These are phyloP conservation scores for Hippocampus zosterae DNA, from an alignment of 2,113 vertebrate genomes.

Conservation along the genomic window DNA sequence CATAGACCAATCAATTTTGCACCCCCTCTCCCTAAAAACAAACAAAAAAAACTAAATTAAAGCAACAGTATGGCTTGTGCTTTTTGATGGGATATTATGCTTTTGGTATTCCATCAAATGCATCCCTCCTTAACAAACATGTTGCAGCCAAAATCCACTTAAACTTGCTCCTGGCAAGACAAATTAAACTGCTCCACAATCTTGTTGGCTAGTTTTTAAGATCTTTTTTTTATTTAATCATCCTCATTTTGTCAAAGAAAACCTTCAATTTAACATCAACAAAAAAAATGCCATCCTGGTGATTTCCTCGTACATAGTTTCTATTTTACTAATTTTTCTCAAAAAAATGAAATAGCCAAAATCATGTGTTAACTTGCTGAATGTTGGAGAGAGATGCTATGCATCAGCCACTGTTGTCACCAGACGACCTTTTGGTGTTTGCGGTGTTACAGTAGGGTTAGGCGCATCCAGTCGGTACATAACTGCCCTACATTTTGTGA, in stretches of 20 bases:
- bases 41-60: constrained; percentile 27
- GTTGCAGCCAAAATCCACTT: constrained; percentile 57
- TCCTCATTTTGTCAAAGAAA: constrained; percentile 1
- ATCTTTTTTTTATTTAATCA: background rate
- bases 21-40: background rate
- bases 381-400: background rate
- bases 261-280: background rate
- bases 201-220: background rate
- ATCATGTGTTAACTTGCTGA: no score
- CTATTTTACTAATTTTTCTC: background rate
- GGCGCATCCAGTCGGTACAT: no score
- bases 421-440: no score
- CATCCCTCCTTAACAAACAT: background rate
- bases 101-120: background rate
- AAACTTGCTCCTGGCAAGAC: constrained; percentile 24
- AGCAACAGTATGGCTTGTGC: constrained; percentile 38
- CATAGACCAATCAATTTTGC: constrained; percentile 39
- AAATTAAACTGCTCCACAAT: constrained; percentile 34
- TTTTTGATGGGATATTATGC: constrained; percentile 60
- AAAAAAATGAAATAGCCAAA: no score
- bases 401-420: background rate
- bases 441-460: no score
- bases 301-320: no score
- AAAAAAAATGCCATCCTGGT: background rate
- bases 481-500: no score